Conservation (phyloP, 2,113 vertebrate genomes). For the Noturus placidus region DNA sequence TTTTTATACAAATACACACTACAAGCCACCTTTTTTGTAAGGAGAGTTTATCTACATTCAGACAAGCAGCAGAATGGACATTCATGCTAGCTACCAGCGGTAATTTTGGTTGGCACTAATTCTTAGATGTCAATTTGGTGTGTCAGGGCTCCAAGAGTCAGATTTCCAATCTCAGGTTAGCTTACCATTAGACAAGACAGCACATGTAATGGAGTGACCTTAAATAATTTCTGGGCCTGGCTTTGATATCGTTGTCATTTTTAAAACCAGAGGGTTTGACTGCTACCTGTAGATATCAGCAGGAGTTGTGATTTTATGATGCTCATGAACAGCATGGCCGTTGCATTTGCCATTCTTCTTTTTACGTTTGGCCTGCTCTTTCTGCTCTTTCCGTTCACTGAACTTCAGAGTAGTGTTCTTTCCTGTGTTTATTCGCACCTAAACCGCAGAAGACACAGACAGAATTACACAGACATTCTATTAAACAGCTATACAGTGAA, state of each 20-base stretch:
- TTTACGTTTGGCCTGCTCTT: slow-evolving; percentile 89
- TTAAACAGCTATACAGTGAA: neutral
- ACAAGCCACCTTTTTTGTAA: neutral
- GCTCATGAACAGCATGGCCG: slow-evolving; percentile 77
- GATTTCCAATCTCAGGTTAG: neutral
- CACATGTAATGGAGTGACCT: neutral
- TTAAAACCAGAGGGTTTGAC: neutral
- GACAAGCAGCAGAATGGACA: neutral
- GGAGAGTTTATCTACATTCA: no score
- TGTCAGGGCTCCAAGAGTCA: neutral
- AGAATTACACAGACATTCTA: neutral
- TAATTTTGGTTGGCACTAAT: neutral
- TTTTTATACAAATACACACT: neutral
- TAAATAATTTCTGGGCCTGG: neutral
- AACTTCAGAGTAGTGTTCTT: slow-evolving; percentile 96
- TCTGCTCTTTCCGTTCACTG: slow-evolving; percentile 86
- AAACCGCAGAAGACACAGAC: slow-evolving; percentile 26
- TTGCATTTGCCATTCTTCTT: slow-evolving; percentile 84
- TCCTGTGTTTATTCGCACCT: slow-evolving; percentile 98
- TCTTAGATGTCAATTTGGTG: neutral
- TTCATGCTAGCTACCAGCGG: neutral
- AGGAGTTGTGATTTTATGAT: slow-evolving; percentile 84
- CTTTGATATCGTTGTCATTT: neutral
- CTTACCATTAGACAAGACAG: neutral
- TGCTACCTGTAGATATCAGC: slow-evolving; percentile 90